These are phyloP conservation scores for Virgularia gustaviana DNA, from an alignment of 92 coral and sea anemone species.

Conservation along the genomic window DNA sequence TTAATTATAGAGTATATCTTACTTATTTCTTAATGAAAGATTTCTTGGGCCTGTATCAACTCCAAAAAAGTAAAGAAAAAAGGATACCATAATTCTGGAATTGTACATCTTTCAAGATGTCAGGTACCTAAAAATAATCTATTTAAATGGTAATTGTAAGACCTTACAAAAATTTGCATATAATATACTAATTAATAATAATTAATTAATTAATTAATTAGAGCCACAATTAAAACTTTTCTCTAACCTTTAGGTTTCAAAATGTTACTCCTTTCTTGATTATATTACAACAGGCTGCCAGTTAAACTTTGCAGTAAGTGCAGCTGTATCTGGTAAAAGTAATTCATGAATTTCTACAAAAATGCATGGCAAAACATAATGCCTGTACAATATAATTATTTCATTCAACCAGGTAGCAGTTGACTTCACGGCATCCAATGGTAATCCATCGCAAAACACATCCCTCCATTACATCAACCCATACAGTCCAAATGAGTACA, in stretches of 20 bases:
- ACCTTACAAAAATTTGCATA: too few species aligned
- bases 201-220: too few species aligned
- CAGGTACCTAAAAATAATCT: too few species aligned
- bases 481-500: slow-evolving; percentile 86
- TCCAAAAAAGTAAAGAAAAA: slow-evolving; percentile 79
- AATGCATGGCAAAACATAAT: too few species aligned
- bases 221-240: too few species aligned
- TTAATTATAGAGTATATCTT: too few species aligned
- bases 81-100: slow-evolving; percentile 84
- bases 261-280: slow-evolving; percentile 78
- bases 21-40: too few species aligned
- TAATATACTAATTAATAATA: too few species aligned
- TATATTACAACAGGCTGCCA: slow-evolving; percentile 84
- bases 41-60: slow-evolving; percentile 84
- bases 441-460: slow-evolving; percentile 67
- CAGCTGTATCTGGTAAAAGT: too few species aligned
- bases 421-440: slow-evolving; percentile 96
- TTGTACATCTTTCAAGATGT: slow-evolving; percentile 69
- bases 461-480: slow-evolving; percentile 96
- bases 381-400: too few species aligned
- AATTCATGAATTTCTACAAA: too few species aligned
- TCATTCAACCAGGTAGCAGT: slow-evolving; percentile 75
- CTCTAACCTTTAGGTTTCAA: slow-evolving; percentile 68
- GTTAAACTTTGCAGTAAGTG: slow-evolving; percentile 84
- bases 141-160: too few species aligned